A percentile compares a stretch with the other conserved stretches of the same genome.
phyloP scores from a whole-genome alignment of 2,113 vertebrate genomes.

The Hippotragus niger region DNA sequence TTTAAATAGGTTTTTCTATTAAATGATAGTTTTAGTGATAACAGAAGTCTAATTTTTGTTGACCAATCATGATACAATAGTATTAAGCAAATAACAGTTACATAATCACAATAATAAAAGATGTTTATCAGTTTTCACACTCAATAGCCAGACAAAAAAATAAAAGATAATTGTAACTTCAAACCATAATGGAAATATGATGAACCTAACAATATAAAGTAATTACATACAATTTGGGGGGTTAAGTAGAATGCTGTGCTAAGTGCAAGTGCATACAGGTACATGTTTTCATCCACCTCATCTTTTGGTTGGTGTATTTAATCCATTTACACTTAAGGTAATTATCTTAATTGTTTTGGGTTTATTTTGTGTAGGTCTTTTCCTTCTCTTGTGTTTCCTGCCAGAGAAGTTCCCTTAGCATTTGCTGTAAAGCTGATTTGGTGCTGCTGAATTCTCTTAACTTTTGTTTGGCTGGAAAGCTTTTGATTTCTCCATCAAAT shows the following conservation, averaged over 20 bases:
- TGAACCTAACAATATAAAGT: neutral
- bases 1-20: neutral
- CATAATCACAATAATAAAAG: neutral
- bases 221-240: neutral
- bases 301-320: neutral
- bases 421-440: neutral
- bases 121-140: neutral
- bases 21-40: neutral
- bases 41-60: neutral
- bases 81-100: neutral
- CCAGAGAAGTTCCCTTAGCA: neutral
- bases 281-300: neutral
- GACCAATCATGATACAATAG: neutral
- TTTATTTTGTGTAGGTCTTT: neutral
- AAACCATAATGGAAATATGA: neutral
- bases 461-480: neutral
- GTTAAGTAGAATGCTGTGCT: neutral
- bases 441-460: neutral
- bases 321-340: neutral
- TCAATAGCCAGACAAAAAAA: neutral
- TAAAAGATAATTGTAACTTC: neutral
- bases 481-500: neutral
- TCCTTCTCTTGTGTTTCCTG: neutral
- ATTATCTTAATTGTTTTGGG: neutral
- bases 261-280: neutral